These are phyloP conservation scores for Pediacus dermestoides DNA, from an alignment of 2,888 invertebrate species.

Conservation along the genomic window DNA sequence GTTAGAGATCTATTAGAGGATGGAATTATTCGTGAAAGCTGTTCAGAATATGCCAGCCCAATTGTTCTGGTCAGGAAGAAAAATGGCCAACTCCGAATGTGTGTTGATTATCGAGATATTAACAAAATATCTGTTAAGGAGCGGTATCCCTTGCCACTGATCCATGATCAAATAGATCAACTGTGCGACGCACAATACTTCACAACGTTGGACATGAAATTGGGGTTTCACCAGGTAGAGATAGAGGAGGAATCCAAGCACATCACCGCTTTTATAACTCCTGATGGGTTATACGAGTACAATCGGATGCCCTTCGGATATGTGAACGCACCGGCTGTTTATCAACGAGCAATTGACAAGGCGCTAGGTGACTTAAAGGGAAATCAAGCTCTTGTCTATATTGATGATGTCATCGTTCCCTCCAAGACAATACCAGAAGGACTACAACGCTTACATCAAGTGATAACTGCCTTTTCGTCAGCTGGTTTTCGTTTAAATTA, in stretches of 20 bases:
- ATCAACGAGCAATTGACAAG: constrained; percentile 18
- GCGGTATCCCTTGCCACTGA: constrained; percentile 35
- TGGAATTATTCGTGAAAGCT: constrained; percentile 26
- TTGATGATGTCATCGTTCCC: constrained; percentile 28
- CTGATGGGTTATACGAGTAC: constrained; percentile 37
- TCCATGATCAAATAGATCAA: constrained; percentile 36
- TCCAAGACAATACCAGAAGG: constrained; percentile 21
- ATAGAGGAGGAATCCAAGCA: constrained; percentile 28
- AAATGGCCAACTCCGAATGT: constrained; percentile 28
- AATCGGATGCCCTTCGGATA: constrained; percentile 38
- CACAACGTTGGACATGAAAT: constrained; percentile 35
- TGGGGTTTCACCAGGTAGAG: constrained; percentile 39
- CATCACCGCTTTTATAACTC: constrained; percentile 36
- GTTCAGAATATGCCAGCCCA: constrained; percentile 28
- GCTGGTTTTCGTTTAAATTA: not conserved
- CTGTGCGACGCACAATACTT: constrained; percentile 31
- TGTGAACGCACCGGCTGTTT: constrained; percentile 32
- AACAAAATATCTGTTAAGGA: constrained; percentile 38
- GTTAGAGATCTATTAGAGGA: constrained; percentile 21
- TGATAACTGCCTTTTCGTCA: not conserved
- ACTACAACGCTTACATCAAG: not conserved
- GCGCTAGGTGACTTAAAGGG: constrained; percentile 14
- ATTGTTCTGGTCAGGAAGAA: constrained; percentile 22
- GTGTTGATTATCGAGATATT: constrained; percentile 34
- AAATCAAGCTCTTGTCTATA: constrained; percentile 16